Conservation (phyloP, 2,113 vertebrate genomes). For the Ptilorrhoa leucosticta region DNA sequence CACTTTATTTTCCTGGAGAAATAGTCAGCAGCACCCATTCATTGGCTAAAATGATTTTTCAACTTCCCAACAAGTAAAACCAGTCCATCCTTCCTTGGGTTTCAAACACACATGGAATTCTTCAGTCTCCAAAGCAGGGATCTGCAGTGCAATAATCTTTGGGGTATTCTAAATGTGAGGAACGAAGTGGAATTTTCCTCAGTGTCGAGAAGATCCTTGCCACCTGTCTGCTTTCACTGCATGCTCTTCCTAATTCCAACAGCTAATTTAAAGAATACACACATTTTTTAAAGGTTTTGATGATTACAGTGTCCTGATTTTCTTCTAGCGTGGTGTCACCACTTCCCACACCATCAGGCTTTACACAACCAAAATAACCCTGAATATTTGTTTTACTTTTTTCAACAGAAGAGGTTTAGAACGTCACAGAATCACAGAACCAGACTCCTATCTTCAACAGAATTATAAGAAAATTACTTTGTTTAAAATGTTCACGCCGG, state of each 20-base stretch:
- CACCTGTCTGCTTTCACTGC: background rate
- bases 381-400: background rate
- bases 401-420: background rate
- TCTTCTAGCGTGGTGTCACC: background rate
- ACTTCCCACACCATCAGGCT: constrained; percentile 46
- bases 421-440: background rate
- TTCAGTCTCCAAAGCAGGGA: background rate
- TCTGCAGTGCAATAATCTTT: background rate
- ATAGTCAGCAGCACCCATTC: background rate
- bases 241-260: background rate
- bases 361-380: constrained; percentile 4
- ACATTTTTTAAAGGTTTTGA: background rate
- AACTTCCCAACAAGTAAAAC: background rate
- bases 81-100: background rate
- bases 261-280: background rate
- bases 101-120: background rate
- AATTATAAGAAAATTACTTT: background rate
- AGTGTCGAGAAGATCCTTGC: background rate
- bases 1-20: background rate
- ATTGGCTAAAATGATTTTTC: background rate
- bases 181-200: constrained; percentile 10
- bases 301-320: background rate
- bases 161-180: background rate
- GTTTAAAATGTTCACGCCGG: background rate
- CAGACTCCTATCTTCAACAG: background rate